These are phyloP conservation scores for Metalampra italica DNA, from an alignment of 2,888 invertebrate genomes.

Conservation along the genomic window DNA sequence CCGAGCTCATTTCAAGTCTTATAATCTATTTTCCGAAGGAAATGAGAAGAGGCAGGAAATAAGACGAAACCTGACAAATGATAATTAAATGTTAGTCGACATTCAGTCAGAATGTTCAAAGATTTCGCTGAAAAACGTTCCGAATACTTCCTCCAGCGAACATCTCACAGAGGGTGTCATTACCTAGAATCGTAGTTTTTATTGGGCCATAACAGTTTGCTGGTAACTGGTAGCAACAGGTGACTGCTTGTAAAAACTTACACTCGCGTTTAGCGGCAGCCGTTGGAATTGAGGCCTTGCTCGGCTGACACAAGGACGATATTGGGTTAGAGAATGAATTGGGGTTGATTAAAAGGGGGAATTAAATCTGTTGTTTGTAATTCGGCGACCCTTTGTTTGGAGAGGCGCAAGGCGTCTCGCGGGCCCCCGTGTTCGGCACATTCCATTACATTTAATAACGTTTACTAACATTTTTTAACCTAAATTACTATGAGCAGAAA, in stretches of 20 bases:
- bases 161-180: conserved; percentile 36
- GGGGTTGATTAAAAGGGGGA: conserved; percentile 37
- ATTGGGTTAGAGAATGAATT: conserved; percentile 7
- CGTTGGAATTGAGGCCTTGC: conserved; percentile 23
- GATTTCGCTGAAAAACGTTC: conserved; percentile 20
- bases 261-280: conserved; percentile 24
- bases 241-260: conserved; percentile 42
- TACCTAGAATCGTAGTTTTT: conserved; percentile 53
- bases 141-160: conserved; percentile 38
- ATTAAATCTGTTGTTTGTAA: conserved; percentile 53
- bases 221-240: conserved; percentile 47
- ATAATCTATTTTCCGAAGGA: too few relatives aligned
- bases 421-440: too few relatives aligned
- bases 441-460: too few relatives aligned
- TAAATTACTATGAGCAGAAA: too few relatives aligned
- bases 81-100: too few relatives aligned
- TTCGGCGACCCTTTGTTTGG: conserved; percentile 23
- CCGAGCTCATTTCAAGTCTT: too few relatives aligned
- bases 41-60: too few relatives aligned
- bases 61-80: too few relatives aligned
- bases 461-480: too few relatives aligned
- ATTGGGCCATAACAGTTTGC: conserved; percentile 56
- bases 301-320: conserved; percentile 18
- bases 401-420: too few relatives aligned
- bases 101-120: too few relatives aligned